A percentile compares a stretch with the other conserved stretches of the same genome.
Conservation (phyloP, 2,113 vertebrate species). For the Saguinus imperator region DNA sequence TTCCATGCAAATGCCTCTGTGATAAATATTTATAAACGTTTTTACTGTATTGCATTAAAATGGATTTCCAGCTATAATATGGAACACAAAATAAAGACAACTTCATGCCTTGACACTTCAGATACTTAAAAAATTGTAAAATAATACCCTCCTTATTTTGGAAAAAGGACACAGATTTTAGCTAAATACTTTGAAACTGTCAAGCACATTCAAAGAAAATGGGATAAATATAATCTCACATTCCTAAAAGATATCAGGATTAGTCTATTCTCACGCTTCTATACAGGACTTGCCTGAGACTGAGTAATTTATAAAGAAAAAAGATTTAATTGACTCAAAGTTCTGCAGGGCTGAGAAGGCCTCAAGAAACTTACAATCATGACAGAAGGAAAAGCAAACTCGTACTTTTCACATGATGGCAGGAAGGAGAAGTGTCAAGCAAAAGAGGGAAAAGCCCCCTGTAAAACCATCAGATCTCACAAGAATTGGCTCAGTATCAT, state of each 20-base stretch:
- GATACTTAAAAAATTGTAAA: constrained; percentile 22
- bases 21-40: constrained; percentile 4
- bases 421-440: too few species aligned
- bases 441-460: too few species aligned
- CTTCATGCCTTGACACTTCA: neutral
- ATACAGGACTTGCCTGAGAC: too few species aligned
- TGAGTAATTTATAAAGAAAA: too few species aligned
- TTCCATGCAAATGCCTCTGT: neutral
- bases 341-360: too few species aligned
- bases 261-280: too few species aligned
- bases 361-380: too few species aligned
- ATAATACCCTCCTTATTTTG: neutral
- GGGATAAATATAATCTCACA: neutral
- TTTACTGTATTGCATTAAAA: neutral
- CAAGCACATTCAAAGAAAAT: neutral
- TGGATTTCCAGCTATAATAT: neutral
- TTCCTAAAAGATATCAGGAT: neutral
- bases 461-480: too few species aligned
- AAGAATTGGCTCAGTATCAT: too few species aligned
- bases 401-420: too few species aligned
- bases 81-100: neutral
- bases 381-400: too few species aligned
- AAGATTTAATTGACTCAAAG: too few species aligned
- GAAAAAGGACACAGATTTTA: neutral
- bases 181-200: neutral